Conservation (phyloP, 2,113 vertebrate genomes). For the Anarrhichthys ocellatus region DNA sequence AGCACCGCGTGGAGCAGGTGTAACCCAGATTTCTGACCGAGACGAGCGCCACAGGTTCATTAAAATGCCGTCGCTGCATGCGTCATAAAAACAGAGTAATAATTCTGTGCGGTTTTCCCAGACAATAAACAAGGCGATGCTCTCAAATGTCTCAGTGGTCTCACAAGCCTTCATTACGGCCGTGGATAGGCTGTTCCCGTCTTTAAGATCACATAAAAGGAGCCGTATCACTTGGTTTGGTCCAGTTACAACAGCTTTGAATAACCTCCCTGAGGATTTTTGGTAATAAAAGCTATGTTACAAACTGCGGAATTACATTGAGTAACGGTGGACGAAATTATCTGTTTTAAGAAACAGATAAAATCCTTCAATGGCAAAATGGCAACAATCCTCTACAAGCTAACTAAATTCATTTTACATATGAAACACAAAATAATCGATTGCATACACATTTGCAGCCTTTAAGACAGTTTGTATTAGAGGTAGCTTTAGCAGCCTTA, state of each 20-base stretch:
- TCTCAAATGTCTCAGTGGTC: constrained; percentile 19
- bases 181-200: not conserved
- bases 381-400: not conserved
- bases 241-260: not conserved
- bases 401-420: not conserved
- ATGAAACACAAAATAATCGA: not conserved
- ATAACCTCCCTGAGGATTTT: not conserved
- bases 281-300: constrained; percentile 3
- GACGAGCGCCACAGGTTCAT: not conserved
- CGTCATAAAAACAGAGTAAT: not conserved
- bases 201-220: constrained; percentile 4
- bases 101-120: not conserved
- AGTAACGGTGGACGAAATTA: not conserved
- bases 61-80: not conserved
- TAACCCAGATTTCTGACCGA: not conserved
- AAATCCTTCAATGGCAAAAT: not conserved
- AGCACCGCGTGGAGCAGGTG: not conserved
- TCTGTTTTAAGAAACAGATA: not conserved
- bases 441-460: not conserved
- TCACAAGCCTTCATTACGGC: not conserved
- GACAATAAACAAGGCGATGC: not conserved
- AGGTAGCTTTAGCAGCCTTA: not conserved
- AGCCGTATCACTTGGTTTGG: not conserved
- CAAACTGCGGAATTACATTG: not conserved
- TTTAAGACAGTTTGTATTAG: not conserved